phyloP scores from a whole-genome alignment of 2,113 vertebrate species.

The Stigmatopora nigra region DNA sequence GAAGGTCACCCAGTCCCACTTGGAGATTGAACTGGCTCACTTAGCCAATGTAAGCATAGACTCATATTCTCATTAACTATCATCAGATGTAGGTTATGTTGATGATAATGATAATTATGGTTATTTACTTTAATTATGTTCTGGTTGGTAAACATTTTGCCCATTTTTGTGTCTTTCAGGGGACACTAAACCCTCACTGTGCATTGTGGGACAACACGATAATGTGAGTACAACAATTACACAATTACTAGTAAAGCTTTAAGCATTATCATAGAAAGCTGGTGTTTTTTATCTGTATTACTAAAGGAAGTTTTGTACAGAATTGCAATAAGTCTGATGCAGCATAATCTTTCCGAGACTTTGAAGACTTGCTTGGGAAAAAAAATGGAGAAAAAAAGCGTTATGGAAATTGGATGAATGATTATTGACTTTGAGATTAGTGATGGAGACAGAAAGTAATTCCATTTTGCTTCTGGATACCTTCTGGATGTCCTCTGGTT shows the following conservation, averaged over 20 bases:
- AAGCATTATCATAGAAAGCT: not conserved
- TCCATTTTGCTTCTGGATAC: not conserved
- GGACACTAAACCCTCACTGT: conserved; percentile 92
- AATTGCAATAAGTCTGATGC: not conserved
- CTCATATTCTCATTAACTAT: not conserved
- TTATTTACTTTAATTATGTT: conserved; percentile 6
- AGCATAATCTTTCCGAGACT: not conserved
- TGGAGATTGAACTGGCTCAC: conserved; percentile 96
- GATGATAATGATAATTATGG: conserved; percentile 21
- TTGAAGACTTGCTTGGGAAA: not conserved
- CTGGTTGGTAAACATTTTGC: conserved; percentile 26
- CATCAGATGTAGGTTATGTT: conserved; percentile 22
- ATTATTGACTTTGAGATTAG: not conserved
- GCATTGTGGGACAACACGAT: conserved; percentile 89
- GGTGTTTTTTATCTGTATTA: not conserved
- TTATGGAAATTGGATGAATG: not conserved
- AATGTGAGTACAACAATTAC: conserved; percentile 79
- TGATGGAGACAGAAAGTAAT: not conserved
- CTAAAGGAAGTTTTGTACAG: no score
- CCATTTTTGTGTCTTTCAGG: conserved; percentile 69
- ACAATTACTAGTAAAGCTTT: not conserved
- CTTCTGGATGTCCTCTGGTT: not conserved
- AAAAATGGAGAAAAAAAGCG: not conserved
- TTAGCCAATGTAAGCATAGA: conserved; percentile 87
- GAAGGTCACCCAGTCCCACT: conserved; percentile 78